Conservation (phyloP, 2,888 invertebrate genomes). For the Germaria angustata region DNA sequence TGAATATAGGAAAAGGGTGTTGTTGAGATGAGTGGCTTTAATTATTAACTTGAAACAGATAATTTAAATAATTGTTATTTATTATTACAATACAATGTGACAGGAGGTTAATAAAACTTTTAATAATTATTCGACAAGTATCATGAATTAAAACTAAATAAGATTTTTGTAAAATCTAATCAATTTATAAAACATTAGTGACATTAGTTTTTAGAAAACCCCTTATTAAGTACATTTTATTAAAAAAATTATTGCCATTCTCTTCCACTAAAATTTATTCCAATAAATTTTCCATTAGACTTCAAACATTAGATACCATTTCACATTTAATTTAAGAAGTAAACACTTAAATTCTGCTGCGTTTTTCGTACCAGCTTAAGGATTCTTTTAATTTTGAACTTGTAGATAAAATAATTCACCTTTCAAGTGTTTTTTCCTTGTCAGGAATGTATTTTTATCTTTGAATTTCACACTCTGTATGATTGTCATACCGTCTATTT, state of each 20-base stretch:
- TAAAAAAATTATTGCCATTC: too few species aligned
- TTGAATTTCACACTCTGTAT: slow-evolving; percentile 23
- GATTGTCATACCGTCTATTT: neutral
- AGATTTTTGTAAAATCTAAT: too few species aligned
- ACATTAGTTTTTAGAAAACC: too few species aligned
- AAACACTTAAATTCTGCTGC: neutral
- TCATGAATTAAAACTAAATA: too few species aligned
- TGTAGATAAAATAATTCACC: slow-evolving; percentile 21
- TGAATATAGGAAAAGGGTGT: neutral
- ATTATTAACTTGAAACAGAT: neutral
- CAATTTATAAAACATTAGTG: too few species aligned
- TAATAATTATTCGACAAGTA: too few species aligned
- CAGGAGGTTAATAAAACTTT: too few species aligned
- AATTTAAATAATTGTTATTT: neutral
- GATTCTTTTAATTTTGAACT: slow-evolving; percentile 1
- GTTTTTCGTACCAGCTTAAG: neutral
- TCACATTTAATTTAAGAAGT: neutral
- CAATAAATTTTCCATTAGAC: neutral
- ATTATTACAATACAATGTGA: neutral
- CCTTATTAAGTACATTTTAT: too few species aligned
- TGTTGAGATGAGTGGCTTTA: neutral
- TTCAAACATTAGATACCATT: neutral
- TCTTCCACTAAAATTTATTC: too few species aligned
- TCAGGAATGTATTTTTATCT: neutral
- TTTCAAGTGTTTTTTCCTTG: neutral